phyloP scores from a whole-genome alignment of 2,797 vertebrate species.

The Naso thynnoides region DNA sequence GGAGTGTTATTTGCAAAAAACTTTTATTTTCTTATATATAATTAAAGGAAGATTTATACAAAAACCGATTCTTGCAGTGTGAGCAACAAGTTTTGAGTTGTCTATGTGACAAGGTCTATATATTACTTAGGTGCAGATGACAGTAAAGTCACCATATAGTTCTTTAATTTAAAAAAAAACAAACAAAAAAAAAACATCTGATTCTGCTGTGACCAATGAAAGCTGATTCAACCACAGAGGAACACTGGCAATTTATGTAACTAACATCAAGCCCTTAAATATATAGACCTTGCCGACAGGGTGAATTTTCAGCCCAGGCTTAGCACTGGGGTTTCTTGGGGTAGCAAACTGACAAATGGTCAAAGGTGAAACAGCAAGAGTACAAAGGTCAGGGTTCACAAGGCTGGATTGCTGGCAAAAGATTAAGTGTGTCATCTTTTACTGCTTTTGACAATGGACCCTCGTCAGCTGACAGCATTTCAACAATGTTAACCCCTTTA shows the following conservation, averaged over 20 bases:
- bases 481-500: constrained; percentile 90
- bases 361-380: constrained; percentile 66
- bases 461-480: constrained; percentile 86
- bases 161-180: too few relatives aligned
- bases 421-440: constrained; percentile 76
- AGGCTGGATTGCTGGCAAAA: constrained; percentile 90
- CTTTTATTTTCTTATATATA: constrained; percentile 89
- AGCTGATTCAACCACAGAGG: constrained; percentile 14
- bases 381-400: constrained; percentile 66
- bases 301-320: constrained; percentile 86
- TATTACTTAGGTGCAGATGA: constrained; percentile 44
- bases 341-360: constrained; percentile 71
- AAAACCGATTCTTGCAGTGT: constrained; percentile 91
- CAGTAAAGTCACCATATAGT: constrained; percentile 21
- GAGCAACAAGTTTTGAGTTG: constrained; percentile 88
- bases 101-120: constrained; percentile 75
- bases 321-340: constrained; percentile 73
- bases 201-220: constrained; percentile 20
- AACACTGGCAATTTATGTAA: constrained; percentile 16
- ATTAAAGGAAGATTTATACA: constrained; percentile 91
- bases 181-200: constrained; percentile 12
- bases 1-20: constrained; percentile 90
- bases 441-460: constrained; percentile 87
- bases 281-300: constrained; percentile 61
- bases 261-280: constrained; percentile 36